phyloP scores from a whole-genome alignment of 2,888 invertebrate genomes.

The Pammene aurita region DNA sequence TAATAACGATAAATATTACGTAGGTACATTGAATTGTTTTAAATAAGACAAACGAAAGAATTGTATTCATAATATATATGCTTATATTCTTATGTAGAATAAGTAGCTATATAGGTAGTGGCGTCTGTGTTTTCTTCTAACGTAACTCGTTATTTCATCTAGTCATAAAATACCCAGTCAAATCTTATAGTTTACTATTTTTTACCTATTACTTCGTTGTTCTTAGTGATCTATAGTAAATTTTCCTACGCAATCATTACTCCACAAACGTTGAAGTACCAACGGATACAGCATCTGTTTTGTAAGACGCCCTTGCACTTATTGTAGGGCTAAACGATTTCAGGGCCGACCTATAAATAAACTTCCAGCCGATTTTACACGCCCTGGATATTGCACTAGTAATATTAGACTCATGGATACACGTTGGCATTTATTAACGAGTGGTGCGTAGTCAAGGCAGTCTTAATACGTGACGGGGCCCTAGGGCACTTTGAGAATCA shows the following conservation, averaged over 20 bases:
- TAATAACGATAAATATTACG: too few relatives aligned
- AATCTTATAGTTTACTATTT: background rate
- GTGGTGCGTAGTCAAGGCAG: too few relatives aligned
- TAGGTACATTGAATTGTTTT: too few relatives aligned
- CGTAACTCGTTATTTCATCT: too few relatives aligned
- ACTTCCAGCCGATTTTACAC: slow-evolving; percentile 9
- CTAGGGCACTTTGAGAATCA: too few relatives aligned
- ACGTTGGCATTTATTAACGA: background rate
- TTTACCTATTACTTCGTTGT: background rate
- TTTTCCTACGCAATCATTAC: background rate
- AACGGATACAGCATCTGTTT: slow-evolving; percentile 10
- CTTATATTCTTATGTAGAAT: too few relatives aligned
- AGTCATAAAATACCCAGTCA: too few relatives aligned
- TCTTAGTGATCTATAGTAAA: background rate
- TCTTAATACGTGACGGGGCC: too few relatives aligned
- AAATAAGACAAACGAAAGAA: too few relatives aligned
- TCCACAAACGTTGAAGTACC: background rate
- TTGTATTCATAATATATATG: too few relatives aligned
- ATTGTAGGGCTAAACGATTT: slow-evolving; percentile 18
- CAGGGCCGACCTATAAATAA: slow-evolving; percentile 21
- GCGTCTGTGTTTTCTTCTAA: too few relatives aligned
- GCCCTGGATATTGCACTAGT: slow-evolving; percentile 1
- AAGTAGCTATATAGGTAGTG: too few relatives aligned
- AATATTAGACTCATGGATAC: slow-evolving; percentile 4
- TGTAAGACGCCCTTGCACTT: slow-evolving; percentile 18